Evolutionary conservation across 1,140 invertebrate genomes (phyloP).

Genomic region (Wiebesia pumilae): DNA sequence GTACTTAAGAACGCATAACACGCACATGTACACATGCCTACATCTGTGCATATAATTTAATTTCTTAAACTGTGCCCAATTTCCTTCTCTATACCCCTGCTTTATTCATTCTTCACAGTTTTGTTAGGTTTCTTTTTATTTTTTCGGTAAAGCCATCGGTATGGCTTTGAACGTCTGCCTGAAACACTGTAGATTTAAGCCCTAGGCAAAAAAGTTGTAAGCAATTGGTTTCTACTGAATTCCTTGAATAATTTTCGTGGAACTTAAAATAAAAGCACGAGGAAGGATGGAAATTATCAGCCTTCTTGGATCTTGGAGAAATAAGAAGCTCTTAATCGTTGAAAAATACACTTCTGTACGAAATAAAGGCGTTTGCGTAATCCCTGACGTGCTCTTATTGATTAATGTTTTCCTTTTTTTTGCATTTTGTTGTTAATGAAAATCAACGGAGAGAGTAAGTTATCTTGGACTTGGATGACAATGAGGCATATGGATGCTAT

Average conservation of each 20-base stretch:
- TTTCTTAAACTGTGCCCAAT: slow-evolving; percentile 12
- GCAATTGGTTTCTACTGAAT: slow-evolving; percentile 19
- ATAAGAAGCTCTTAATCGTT: slow-evolving; percentile 32
- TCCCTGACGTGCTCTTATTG: not conserved
- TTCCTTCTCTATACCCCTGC: not conserved
- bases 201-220: slow-evolving; percentile 12
- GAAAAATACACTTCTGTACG: not conserved
- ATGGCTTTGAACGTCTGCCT: not conserved
- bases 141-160: not conserved
- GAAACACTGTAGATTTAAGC: slow-evolving; percentile 4
- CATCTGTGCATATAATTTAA: slow-evolving; percentile 1
- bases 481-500: no score
- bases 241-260: slow-evolving; percentile 29
- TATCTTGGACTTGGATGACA: no score
- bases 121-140: slow-evolving; percentile 5
- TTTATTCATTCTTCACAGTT: not conserved
- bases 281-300: slow-evolving; percentile 7
- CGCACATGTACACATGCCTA: not conserved
- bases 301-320: not conserved
- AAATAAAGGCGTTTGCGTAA: not conserved
- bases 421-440: not conserved
- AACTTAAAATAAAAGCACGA: slow-evolving; percentile 6
- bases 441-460: no score
- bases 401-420: not conserved
- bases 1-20: not conserved